Evolutionary conservation across 30 jellyfish, hydroid and myxozoan genomes (phyloP).

Genomic region (Catostylus mosaicus): DNA sequence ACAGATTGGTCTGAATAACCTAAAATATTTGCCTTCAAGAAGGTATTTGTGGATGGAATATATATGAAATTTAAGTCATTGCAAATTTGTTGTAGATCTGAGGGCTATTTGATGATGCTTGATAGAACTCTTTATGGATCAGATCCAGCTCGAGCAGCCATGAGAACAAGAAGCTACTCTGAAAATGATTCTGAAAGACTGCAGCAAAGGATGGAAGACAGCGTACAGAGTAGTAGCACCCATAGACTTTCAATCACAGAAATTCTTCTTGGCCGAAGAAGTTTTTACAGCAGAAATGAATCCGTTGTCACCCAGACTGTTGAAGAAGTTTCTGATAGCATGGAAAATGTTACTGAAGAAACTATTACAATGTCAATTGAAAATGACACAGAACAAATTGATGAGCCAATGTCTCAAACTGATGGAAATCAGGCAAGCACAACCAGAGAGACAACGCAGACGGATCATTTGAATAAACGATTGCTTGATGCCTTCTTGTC

Average conservation of each 20-base stretch:
- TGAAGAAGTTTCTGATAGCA: conserved; percentile 35
- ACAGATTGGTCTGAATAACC: no score
- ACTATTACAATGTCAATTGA: conserved; percentile 4
- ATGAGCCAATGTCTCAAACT: not conserved
- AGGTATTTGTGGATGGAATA: no score
- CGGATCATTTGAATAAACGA: conserved; percentile 78
- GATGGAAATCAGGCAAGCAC: conserved; percentile 7
- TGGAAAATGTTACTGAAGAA: conserved; percentile 1
- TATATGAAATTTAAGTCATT: no score
- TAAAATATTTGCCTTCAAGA: no score
- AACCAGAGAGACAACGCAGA: conserved; percentile 72
- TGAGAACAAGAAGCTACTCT: conserved; percentile 57
- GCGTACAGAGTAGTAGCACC: not conserved
- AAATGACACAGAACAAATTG: not conserved
- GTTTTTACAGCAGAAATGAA: conserved; percentile 17
- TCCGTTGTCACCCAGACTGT: conserved; percentile 35
- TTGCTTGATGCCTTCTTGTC: conserved; percentile 74
- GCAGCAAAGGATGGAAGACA: conserved; percentile 9
- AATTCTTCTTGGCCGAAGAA: conserved; percentile 50
- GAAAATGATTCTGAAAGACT: conserved; percentile 37
- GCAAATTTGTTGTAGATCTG: conserved; percentile 35
- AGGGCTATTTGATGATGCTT: conserved; percentile 28
- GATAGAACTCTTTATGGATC: conserved; percentile 2
- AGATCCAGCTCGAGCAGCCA: conserved; percentile 12
- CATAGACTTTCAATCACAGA: conserved; percentile 34